A percentile compares a stretch with the other conserved stretches of the same genome.
Evolutionary conservation across 1,140 invertebrate genomes (phyloP).

Genomic region (Aricia agestis): DNA sequence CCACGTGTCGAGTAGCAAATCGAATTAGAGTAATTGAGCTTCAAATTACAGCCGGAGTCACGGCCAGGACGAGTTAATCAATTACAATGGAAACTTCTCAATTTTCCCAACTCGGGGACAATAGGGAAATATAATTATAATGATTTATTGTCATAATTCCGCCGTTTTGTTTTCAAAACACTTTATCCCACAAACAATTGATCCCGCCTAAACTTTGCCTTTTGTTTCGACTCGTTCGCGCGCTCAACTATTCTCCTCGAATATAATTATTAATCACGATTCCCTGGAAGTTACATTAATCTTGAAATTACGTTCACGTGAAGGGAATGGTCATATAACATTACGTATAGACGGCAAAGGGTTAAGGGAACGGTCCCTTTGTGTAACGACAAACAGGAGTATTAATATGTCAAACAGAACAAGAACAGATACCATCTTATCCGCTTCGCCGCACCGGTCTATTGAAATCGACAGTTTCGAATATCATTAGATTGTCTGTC

Average conservation of each 20-base stretch:
- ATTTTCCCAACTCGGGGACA: not conserved
- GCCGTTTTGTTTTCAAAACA: conserved; percentile 8
- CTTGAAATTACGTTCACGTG: not conserved
- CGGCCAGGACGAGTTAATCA: not conserved
- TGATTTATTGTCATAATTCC: conserved; percentile 18
- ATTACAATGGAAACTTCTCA: not conserved
- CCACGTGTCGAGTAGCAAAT: not conserved
- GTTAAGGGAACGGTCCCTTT: not conserved
- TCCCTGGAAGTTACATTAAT: not conserved
- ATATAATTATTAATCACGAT: conserved; percentile 2
- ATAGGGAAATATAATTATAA: conserved; percentile 18
- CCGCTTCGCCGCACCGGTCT: no score
- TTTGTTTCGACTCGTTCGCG: conserved; percentile 10
- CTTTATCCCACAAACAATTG: conserved; percentile 10
- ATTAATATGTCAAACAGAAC: not conserved
- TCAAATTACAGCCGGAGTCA: not conserved
- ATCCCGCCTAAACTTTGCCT: conserved; percentile 3
- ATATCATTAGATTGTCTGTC: no score
- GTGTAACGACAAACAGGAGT: not conserved
- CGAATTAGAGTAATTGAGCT: not conserved
- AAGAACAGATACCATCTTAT: not conserved
- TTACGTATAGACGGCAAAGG: not conserved
- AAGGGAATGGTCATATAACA: not conserved
- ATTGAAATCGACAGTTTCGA: no score
- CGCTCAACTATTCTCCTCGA: not conserved